phyloP scores from a whole-genome alignment of 2,888 invertebrate genomes.

The Cephus pygmeus region DNA sequence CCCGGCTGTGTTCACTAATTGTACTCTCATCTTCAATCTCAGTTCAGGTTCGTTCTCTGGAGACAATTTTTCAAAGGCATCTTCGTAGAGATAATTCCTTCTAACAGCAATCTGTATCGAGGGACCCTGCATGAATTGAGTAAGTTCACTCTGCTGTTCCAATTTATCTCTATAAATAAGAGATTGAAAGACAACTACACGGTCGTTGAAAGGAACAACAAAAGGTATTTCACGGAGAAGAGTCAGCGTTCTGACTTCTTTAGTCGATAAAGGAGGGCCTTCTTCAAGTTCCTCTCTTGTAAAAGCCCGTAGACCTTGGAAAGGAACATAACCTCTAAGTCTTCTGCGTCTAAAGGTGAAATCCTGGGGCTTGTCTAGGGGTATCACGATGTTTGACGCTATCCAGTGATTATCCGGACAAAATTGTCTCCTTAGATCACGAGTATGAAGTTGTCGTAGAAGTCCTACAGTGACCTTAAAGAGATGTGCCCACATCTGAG shows the following conservation, averaged over 20 bases:
- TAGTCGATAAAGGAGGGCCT: slow-evolving; percentile 86
- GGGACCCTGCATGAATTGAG: slow-evolving; percentile 81
- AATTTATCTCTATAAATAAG: slow-evolving; percentile 74
- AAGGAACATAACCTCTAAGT: slow-evolving; percentile 67
- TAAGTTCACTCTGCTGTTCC: slow-evolving; percentile 80
- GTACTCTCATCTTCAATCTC: slow-evolving; percentile 86
- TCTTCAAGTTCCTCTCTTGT: slow-evolving; percentile 76
- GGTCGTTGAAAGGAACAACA: slow-evolving; percentile 89
- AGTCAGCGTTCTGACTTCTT: slow-evolving; percentile 87
- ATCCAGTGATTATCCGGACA: slow-evolving; percentile 81
- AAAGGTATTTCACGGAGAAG: slow-evolving; percentile 94
- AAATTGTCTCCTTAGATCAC: slow-evolving; percentile 86
- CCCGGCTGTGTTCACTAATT: slow-evolving; percentile 90
- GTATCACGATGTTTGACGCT: slow-evolving; percentile 65
- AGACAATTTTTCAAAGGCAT: slow-evolving; percentile 94
- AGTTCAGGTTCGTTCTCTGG: slow-evolving; percentile 91
- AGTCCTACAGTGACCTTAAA: slow-evolving; percentile 81
- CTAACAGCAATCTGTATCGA: slow-evolving; percentile 82
- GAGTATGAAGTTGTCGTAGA: slow-evolving; percentile 83
- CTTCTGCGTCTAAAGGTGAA: slow-evolving; percentile 67
- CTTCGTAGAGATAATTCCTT: slow-evolving; percentile 96
- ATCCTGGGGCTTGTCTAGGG: slow-evolving; percentile 70
- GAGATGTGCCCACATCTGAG: slow-evolving; percentile 81
- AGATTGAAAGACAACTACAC: slow-evolving; percentile 87
- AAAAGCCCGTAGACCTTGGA: slow-evolving; percentile 70